Percentiles rank a stretch among this genome's conserved stretches.
phyloP scores from a whole-genome alignment of 2,888 invertebrate species.

The Pycnomerus fuliginosus region DNA sequence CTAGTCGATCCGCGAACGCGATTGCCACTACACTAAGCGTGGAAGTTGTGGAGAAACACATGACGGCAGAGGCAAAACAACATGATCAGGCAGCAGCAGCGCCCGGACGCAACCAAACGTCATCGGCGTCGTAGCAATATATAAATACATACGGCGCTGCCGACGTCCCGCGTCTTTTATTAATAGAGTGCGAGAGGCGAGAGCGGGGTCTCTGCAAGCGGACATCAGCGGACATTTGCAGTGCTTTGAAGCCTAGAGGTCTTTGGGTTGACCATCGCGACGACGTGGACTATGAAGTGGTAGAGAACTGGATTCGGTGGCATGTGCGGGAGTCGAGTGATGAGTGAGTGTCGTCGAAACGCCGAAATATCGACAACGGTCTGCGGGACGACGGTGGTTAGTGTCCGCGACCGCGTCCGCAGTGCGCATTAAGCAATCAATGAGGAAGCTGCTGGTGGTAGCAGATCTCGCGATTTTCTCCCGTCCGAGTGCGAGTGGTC shows the following conservation, averaged over 20 bases:
- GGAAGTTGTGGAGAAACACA: constrained; percentile 8
- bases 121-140: constrained; percentile 36
- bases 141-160: constrained; percentile 36
- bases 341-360: constrained; percentile 23
- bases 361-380: constrained; percentile 14
- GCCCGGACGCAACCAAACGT: constrained; percentile 33
- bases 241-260: constrained; percentile 24
- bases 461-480: constrained; percentile 15
- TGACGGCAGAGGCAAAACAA: constrained; percentile 15
- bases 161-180: constrained; percentile 38
- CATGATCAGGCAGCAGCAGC: constrained; percentile 30
- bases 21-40: constrained; percentile 11
- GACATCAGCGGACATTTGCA: constrained; percentile 28
- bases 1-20: constrained; percentile 22
- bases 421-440: constrained; percentile 46
- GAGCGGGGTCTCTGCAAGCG: constrained; percentile 20
- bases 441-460: constrained; percentile 39
- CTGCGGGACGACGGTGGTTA: constrained; percentile 7
- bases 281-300: constrained; percentile 3
- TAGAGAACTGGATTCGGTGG: constrained; percentile 7
- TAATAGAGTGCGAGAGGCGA: constrained; percentile 36
- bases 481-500: constrained; percentile 7
- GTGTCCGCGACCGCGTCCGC: constrained; percentile 33
- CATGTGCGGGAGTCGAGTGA: constrained; percentile 20
- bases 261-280: background rate